Evolutionary conservation across 2,888 invertebrate species (phyloP), one percentile per base, ranked within the genome.

Genomic region (Microctonus hyperodae): DNA sequence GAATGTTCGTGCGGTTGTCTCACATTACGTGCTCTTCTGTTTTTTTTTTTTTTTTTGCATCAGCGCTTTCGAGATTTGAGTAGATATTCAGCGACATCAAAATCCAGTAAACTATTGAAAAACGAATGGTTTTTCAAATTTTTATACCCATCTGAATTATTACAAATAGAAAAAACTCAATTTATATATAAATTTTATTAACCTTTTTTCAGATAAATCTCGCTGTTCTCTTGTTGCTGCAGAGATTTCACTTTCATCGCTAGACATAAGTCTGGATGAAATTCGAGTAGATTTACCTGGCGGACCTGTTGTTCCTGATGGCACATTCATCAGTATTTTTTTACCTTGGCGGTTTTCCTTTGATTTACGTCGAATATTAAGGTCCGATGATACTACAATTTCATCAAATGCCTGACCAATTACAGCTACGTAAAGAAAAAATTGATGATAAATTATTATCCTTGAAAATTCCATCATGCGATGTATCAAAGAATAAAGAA

Each of bases 391-490:
- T 33, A 86, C 86, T 10, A 85, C 81, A 35, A 86, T 84, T 80
- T 86, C 86, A 70, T 85, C 85, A 70, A 85, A 85, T 22, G 83
- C 79, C 68, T 80, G 81, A 68, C 84, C 83, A 65, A 78, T 74
- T 67, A 76, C 73, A 59, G 79, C 84, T 83, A 69, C n/a, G 50
- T 62, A 50, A 40, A 55, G 23, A 62, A 57, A 16, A 48, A 28
- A 53, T n/a, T n/a, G n/a, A n/a, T n/a, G n/a, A n/a, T n/a, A n/a
- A n/a, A n/a, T n/a, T n/a, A n/a, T n/a, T n/a, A n/a, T n/a, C n/a
- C n/a, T n/a, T n/a, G n/a, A n/a, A n/a, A n/a, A n/a, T n/a, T n/a
- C n/a, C n/a, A n/a, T n/a, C n/a, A n/a, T n/a, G n/a, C n/a, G n/a
- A n/a, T n/a, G n/a, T n/a, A n/a, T n/a, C n/a, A 63, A 25, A 11